Evolutionary conservation across 2,888 invertebrate species (phyloP).

Genomic region (Ornithoptera alexandrae): DNA sequence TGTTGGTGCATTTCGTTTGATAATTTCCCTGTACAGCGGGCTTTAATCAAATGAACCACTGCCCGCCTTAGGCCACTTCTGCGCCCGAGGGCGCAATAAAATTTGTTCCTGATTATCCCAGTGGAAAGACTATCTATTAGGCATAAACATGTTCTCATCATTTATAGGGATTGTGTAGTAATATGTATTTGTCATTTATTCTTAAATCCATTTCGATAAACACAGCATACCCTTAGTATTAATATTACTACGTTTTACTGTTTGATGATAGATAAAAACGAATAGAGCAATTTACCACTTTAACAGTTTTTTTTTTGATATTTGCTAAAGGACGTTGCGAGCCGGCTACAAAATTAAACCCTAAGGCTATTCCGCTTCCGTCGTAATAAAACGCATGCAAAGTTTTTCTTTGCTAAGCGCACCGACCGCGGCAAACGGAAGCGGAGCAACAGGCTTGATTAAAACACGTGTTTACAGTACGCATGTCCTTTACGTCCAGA

Average conservation of each 20-base stretch:
- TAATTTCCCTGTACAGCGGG: constrained; percentile 74
- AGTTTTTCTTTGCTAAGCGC: constrained; percentile 77
- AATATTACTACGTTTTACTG: not conserved
- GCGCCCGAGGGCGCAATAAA: constrained; percentile 54
- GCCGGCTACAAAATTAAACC: constrained; percentile 74
- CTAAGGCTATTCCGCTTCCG: constrained; percentile 66
- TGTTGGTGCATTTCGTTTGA: constrained; percentile 76
- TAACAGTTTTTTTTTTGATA: constrained; percentile 40
- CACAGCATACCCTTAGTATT: not conserved
- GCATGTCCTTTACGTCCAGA: constrained; percentile 66
- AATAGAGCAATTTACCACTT: constrained; percentile 9
- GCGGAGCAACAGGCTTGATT: constrained; percentile 79
- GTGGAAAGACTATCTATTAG: constrained; percentile 31
- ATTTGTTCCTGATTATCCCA: constrained; percentile 61
- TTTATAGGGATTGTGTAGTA: not conserved
- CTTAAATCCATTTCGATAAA: not conserved
- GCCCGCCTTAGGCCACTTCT: constrained; percentile 36
- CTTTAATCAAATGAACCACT: constrained; percentile 73
- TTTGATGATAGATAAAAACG: not conserved
- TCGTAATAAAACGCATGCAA: constrained; percentile 80
- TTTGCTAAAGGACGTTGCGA: constrained; percentile 61
- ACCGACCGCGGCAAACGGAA: constrained; percentile 72
- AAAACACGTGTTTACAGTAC: constrained; percentile 79
- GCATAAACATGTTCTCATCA: constrained; percentile 19
- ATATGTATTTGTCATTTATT: not conserved